These are phyloP conservation scores for Drosophila kikkawai DNA, from an alignment of 1,140 invertebrate genomes.

Conservation along the genomic window DNA sequence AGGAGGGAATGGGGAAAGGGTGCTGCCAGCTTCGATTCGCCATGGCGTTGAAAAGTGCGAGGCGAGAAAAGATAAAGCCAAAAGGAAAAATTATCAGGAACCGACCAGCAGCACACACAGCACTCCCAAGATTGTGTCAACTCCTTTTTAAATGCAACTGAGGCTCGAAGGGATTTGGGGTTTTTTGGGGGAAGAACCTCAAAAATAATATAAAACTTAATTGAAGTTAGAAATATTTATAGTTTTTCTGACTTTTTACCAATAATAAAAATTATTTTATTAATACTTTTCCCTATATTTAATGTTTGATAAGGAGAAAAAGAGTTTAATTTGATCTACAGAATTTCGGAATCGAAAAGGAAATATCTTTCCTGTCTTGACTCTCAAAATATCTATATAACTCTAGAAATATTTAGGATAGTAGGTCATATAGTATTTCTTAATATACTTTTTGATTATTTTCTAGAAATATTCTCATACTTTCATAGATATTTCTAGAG, in stretches of 20 bases:
- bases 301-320: too few relatives aligned
- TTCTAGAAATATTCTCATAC: neutral
- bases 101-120: conserved; percentile 25
- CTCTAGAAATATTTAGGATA: neutral
- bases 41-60: conserved; percentile 53
- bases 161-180: neutral
- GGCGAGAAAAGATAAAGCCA: conserved; percentile 38
- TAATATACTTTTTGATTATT: neutral
- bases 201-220: neutral
- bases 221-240: too few relatives aligned
- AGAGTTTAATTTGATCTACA: too few relatives aligned
- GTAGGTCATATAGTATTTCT: neutral
- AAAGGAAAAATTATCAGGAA: conserved; percentile 42
- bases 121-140: conserved; percentile 49
- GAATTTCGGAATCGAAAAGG: too few relatives aligned
- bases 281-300: too few relatives aligned
- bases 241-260: too few relatives aligned
- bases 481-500: conserved; percentile 1
- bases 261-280: too few relatives aligned
- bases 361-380: neutral
- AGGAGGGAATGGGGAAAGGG: conserved; percentile 5
- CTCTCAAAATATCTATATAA: neutral
- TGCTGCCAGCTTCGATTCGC: conserved; percentile 31
- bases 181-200: neutral
- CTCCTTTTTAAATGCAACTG: conserved; percentile 19